Percentiles rank a stretch among this genome's conserved stretches.
These are phyloP conservation scores for Aporrectodea caliginosa DNA, from an alignment of 1,140 invertebrate species.

Conservation along the genomic window DNA sequence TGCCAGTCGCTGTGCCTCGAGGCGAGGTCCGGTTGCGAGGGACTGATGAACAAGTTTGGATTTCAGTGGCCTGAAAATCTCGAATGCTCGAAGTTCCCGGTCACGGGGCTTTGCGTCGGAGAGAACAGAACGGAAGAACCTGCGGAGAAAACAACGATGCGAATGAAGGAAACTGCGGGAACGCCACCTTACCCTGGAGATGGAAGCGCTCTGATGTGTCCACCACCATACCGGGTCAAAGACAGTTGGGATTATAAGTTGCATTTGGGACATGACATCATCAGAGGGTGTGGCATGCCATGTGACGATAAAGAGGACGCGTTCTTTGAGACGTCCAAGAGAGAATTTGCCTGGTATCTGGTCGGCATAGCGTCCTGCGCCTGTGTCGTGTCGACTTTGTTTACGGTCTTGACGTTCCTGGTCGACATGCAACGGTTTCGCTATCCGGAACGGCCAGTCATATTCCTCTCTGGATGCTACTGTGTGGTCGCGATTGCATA, in stretches of 20 bases:
- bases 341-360: conserved; percentile 80
- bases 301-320: conserved; percentile 65
- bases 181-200: no score
- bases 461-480: conserved; percentile 95
- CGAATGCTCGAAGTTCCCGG: conserved; percentile 85
- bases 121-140: conserved; percentile 67
- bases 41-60: conserved; percentile 85
- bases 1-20: conserved; percentile 67
- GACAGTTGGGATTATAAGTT: conserved; percentile 66
- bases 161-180: background rate
- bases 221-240: background rate
- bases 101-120: conserved; percentile 77
- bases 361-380: conserved; percentile 88
- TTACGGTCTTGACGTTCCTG: conserved; percentile 57
- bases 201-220: no score
- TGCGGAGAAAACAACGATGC: no score
- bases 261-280: conserved; percentile 47
- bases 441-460: conserved; percentile 96
- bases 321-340: conserved; percentile 74
- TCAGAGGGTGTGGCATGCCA: conserved; percentile 80
- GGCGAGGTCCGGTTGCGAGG: conserved; percentile 71
- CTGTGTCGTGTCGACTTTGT: conserved; percentile 77
- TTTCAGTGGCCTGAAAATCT: conserved; percentile 90
- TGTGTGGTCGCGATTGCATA: conserved; percentile 91
- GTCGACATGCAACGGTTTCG: conserved; percentile 79